Evolutionary conservation across 2,888 invertebrate species (phyloP).

Genomic region (Lepidochitona cinerea): DNA sequence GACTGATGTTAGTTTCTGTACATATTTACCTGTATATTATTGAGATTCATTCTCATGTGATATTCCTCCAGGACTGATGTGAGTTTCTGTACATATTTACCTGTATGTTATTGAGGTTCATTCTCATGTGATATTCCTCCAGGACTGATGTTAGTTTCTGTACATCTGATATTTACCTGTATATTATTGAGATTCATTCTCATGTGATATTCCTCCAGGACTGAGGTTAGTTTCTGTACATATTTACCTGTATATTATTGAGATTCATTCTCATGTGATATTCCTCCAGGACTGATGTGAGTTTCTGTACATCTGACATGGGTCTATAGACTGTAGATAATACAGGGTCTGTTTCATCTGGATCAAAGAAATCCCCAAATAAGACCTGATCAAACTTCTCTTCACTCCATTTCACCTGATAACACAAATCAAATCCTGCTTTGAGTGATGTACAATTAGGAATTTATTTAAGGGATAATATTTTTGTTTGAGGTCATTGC

Average conservation of each 20-base stretch:
- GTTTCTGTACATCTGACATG: conserved; percentile 61
- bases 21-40: too few relatives aligned
- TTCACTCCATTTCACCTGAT: conserved; percentile 65
- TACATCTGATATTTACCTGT: conserved; percentile 38
- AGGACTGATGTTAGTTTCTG: neutral
- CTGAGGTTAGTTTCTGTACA: conserved; percentile 50
- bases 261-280: conserved; percentile 65
- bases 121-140: neutral
- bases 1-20: too few relatives aligned
- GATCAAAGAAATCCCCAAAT: conserved; percentile 69
- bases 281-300: conserved; percentile 65
- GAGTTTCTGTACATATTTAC: too few relatives aligned
- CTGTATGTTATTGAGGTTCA: too few relatives aligned
- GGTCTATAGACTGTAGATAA: conserved; percentile 57
- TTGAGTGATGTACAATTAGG: too few relatives aligned
- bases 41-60: too few relatives aligned
- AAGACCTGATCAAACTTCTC: conserved; percentile 62
- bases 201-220: conserved; percentile 69
- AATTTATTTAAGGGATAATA: too few relatives aligned
- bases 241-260: conserved; percentile 56
- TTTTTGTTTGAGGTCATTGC: too few relatives aligned
- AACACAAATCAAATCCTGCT: too few relatives aligned
- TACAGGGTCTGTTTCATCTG: conserved; percentile 34
- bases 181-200: conserved; percentile 58
- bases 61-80: too few relatives aligned